A percentile compares a stretch with the other conserved stretches of the same genome.
These are phyloP conservation scores for Clarias magur DNA, from an alignment of 2,113 vertebrate genomes.

Conservation along the genomic window DNA sequence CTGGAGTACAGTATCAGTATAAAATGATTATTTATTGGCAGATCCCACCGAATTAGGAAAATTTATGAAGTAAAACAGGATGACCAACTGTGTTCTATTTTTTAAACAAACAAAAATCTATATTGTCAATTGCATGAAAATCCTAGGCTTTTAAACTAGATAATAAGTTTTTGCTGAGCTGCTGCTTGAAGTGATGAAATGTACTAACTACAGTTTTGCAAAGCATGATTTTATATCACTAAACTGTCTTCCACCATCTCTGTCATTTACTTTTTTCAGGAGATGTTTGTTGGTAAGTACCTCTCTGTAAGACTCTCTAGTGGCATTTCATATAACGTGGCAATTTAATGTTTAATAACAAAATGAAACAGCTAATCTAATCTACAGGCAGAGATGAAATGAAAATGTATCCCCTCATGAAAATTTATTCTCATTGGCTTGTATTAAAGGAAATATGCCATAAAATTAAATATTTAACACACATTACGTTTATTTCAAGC, in stretches of 20 bases:
- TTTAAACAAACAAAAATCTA: not conserved
- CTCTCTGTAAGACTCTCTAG: conserved; percentile 21
- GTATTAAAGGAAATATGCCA: conserved; percentile 43
- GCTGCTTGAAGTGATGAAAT: not conserved
- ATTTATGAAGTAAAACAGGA: not conserved
- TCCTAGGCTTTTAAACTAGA: not conserved
- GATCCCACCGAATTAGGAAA: too few species aligned
- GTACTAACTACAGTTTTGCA: conserved; percentile 10
- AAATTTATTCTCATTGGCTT: conserved; percentile 37
- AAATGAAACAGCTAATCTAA: conserved; percentile 43
- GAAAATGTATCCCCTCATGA: conserved; percentile 31
- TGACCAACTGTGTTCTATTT: not conserved
- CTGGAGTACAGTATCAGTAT: too few species aligned
- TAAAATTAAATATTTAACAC: conserved; percentile 54
- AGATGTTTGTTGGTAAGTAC: conserved; percentile 33
- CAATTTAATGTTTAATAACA: conserved; percentile 37
- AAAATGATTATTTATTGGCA: too few species aligned
- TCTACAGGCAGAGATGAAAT: conserved; percentile 23
- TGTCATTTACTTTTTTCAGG: conserved; percentile 17
- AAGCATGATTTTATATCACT: conserved; percentile 9
- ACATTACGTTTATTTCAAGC: conserved; percentile 44
- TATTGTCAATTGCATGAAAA: not conserved
- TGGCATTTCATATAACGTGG: conserved; percentile 40
- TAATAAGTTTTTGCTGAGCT: not conserved
- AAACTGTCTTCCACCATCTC: conserved; percentile 14